Evolutionary conservation across 1,140 invertebrate species (phyloP), one percentile per base, ranked within the genome.

Genomic region (Heliothis virescens): DNA sequence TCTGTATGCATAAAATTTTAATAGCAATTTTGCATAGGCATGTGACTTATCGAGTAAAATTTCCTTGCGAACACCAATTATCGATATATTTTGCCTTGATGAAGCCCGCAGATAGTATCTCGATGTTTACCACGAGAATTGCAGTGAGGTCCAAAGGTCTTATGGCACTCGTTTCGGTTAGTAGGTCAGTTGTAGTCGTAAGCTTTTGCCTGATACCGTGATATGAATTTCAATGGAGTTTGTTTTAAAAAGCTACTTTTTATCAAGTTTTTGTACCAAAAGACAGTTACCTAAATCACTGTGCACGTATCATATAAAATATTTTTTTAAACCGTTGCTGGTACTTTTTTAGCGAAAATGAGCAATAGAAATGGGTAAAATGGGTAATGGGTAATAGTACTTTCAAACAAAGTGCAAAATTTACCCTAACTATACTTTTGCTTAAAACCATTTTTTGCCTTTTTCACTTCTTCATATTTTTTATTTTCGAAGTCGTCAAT

Each of bases 71-170:
- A 63, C 9, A 5, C 21, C n/a, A 63, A 16, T 63, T 47, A 47
- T 2, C 34, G 29, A 52, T 52, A 69, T 67, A 69, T 26, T 69
- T 50, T 69, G n/a, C 21, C 12, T 10, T 50, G 16, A 21, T 52
- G 34, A 52, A 29, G n/a, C 29, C 62, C n/a, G 21, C 26, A 29
- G 65, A 69, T 69, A 21, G 2, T 69, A 71, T 52, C 48, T 71
- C 48, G 67, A 72, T 71, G 18, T 52, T 69, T 69, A 26, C 65
- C 16, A 52, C 47, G n/a, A 26, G 48, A 71, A 71, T 71, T 71
- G 41, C 62, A 63, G 15, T 10, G 13, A 29, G 18, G 67, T 71
- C 67, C 15, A 52, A 34, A 53, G 67, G 67, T 71, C 67, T 53
- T 53, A 71, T 71, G 48, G 34, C 18, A 29, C 18, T 21, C 18